phyloP scores from a whole-genome alignment of 2,888 invertebrate genomes.

The Cerastoderma edule region DNA sequence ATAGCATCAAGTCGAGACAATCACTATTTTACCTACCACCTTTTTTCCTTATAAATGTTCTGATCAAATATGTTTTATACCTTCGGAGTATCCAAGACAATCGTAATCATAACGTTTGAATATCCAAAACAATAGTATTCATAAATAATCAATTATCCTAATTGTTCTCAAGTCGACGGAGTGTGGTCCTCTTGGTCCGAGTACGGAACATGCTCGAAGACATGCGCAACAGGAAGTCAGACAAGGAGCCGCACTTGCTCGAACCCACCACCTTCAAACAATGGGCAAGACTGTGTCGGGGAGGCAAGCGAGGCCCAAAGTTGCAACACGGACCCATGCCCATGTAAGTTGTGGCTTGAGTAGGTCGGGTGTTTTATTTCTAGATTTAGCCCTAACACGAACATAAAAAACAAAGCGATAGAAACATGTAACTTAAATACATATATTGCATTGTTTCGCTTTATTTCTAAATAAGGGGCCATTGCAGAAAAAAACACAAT shows the following conservation, averaged over 20 bases:
- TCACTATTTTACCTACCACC: not conserved
- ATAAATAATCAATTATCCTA: not conserved
- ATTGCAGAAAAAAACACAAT: too few relatives aligned
- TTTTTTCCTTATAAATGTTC: not conserved
- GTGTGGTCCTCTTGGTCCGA: not conserved
- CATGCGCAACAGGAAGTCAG: not conserved
- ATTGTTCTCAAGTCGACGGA: not conserved
- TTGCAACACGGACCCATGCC: not conserved
- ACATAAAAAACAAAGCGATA: not conserved
- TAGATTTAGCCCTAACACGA: not conserved
- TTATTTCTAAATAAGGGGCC: too few relatives aligned
- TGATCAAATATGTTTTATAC: not conserved
- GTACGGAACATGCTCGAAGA: not conserved
- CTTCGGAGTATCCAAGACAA: not conserved
- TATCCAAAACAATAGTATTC: not conserved
- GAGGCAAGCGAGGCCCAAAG: not conserved
- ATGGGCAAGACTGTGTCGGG: constrained; percentile 1
- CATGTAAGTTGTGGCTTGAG: not conserved
- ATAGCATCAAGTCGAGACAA: not conserved
- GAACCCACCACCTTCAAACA: not conserved
- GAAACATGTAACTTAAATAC: not conserved
- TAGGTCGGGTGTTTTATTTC: not conserved
- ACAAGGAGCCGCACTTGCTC: not conserved
- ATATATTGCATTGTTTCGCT: too few relatives aligned
- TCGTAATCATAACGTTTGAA: not conserved